phyloP scores from a whole-genome alignment of 2,888 invertebrate species.

The Frankliniella fusca region DNA sequence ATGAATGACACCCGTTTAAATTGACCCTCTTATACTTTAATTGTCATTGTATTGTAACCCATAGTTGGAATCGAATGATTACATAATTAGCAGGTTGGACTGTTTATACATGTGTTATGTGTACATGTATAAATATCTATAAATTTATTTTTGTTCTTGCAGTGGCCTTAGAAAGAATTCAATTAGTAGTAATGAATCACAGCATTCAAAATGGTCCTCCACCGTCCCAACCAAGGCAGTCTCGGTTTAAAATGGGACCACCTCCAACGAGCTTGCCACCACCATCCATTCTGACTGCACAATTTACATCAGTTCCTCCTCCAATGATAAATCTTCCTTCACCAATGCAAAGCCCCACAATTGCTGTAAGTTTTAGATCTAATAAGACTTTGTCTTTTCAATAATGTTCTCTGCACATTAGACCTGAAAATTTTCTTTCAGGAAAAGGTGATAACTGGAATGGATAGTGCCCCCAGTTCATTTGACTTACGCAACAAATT shows the following conservation, averaged over 20 bases:
- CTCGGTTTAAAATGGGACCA: constrained; percentile 31
- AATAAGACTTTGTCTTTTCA: neutral
- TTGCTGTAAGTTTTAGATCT: constrained; percentile 13
- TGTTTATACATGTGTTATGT: no score
- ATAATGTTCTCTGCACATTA: neutral
- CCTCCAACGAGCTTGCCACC: constrained; percentile 30
- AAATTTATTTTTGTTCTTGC: constrained; percentile 30
- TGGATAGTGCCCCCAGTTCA: constrained; percentile 70
- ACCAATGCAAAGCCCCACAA: neutral
- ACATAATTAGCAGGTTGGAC: no score
- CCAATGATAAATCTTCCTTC: constrained; percentile 37
- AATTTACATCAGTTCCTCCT: constrained; percentile 38
- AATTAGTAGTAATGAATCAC: constrained; percentile 38
- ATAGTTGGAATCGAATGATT: no score
- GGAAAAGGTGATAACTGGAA: constrained; percentile 55
- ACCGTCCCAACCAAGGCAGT: neutral
- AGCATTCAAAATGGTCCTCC: constrained; percentile 29
- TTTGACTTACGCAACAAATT: constrained; percentile 73
- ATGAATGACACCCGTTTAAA: no score
- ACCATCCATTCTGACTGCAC: constrained; percentile 33
- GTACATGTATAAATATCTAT: constrained; percentile 31
- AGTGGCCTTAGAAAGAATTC: constrained; percentile 45
- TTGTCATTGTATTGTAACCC: no score
- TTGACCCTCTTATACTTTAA: no score
- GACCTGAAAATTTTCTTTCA: neutral